Base-by-base conservation (phyloP, 1,140 invertebrate species). In the Drosophila carrolli region DNA sequence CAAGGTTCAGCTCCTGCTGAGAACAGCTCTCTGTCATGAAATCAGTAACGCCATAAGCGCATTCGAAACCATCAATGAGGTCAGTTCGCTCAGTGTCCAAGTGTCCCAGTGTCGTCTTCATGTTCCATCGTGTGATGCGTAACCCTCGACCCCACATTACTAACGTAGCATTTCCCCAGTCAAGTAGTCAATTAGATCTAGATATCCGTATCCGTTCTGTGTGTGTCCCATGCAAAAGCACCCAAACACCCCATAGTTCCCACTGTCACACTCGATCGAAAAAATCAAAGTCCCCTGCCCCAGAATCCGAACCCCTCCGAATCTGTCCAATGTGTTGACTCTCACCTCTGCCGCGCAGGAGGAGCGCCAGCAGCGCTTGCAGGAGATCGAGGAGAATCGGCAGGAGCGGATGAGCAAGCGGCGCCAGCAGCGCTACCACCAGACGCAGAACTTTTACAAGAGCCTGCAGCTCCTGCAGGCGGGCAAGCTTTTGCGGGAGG, bases 391-490 rank as follows among this genome's bases (percentile, higher is more conserved):
- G 90, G 93, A 93, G 59, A 95, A 96, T 94, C 94, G 95, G 44
- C 92, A 92, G 44, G 95, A 96, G 57, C 93, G 95, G 59, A 94
- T 94, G 92, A 94, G 93, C 90, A 94, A 94, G 70, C 93, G 95
- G 8, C 94, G 95, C 63, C 95, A 95, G 89, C 94, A 95, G 77
- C 93, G 95, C 62, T 94, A 95, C 90, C 94, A 95, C 79, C 94
- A 95, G 68, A 96, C 94, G 3, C 95, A 96, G 80, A 95, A 96
- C 63, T 96, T 96, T 92, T 94, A 95, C 83, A 96, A 96, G 93
- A 96, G 95, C 91, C 94, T 96, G 94, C 95, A 95, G 89, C 95
- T 96, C 94, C 93, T 96, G 68, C 95, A 96, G 91, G 94, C 94
- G 13, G 96, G 96, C 82, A 92, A 80, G 43, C 70, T 91, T 16